Evolutionary conservation across 2,888 invertebrate genomes (phyloP).

Genomic region (Cloeon dipterum): DNA sequence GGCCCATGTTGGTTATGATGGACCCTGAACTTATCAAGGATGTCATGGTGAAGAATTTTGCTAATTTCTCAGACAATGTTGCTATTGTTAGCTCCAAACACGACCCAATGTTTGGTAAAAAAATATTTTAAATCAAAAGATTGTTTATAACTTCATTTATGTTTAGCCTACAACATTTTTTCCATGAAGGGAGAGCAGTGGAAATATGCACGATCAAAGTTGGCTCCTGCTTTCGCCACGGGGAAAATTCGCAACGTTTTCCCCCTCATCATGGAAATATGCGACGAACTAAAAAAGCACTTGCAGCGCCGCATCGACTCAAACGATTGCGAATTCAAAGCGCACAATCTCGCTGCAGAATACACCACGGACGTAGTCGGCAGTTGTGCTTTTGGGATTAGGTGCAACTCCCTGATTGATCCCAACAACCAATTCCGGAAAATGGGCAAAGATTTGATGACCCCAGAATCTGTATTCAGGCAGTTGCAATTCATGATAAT

Average conservation of each 20-base stretch:
- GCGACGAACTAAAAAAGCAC: background rate
- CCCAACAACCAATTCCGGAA: background rate
- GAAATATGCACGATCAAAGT: conserved; percentile 1
- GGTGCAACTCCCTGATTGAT: background rate
- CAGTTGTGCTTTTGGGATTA: background rate
- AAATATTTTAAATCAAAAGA: too few relatives aligned
- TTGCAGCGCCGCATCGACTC: background rate
- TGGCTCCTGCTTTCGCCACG: background rate
- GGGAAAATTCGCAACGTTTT: background rate
- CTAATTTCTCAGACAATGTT: background rate
- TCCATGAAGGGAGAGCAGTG: background rate
- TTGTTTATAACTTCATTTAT: too few relatives aligned
- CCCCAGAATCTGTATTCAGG: background rate
- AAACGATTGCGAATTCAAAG: background rate
- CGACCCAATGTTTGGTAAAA: background rate
- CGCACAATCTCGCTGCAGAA: background rate
- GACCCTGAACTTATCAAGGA: conserved; percentile 31
- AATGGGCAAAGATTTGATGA: background rate
- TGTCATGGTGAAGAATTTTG: conserved; percentile 19
- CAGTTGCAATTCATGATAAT: background rate
- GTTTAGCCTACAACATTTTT: background rate
- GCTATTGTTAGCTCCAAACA: background rate
- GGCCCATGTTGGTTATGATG: conserved; percentile 33
- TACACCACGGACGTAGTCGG: background rate
- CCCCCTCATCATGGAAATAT: background rate